Evolutionary conservation across 2,113 vertebrate species (phyloP), one percentile per base, ranked within the genome.

Genomic region (Campylomormyrus numenius): DNA sequence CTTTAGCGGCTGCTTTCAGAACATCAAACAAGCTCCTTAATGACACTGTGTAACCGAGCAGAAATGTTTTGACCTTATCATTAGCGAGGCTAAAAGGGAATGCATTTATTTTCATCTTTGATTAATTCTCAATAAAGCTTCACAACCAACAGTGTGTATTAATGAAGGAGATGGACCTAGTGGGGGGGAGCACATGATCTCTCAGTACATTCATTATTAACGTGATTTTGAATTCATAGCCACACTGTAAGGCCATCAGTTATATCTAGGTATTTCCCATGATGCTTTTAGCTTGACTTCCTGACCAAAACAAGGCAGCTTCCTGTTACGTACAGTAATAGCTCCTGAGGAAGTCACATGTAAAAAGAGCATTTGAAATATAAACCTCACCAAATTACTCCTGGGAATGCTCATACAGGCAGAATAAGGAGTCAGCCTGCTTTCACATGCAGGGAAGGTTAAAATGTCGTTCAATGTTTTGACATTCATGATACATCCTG

Each of bases 81-180:
- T 66, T 58, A 84, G 89, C 27, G 42, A 85, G 15, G 87, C 93
- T 77, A 92, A 93, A 93, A 92, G 87, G 31, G 70, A 90, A 89
- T 90, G 93, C 94, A 93, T 93, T 92, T 39, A 42, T 24, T 35
- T 45, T 88, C 91, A 91, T 90, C 91, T 93, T 92, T 94, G 94
- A 94, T 94, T 90, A 94, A 94, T 93, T 93, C 91, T 90, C 90
- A 91, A 91, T 88, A 92, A 93, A 92, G 50, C 91, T 13, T 7
- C 89, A 85, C 91, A 91, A 94, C 91, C 90, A 92, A 90, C 74
- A 42, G 88, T 87, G 91, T 93, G 87, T 83, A 90, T 92, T 93
- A 94, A 92, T 92, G 87, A 94, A 90, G 89, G 92, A 50, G 88
- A 89, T 80, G 77, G 49, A 74, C 90, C 48, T 84, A 70, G 88